Evolutionary conservation across 2,113 vertebrate species (phyloP).

Genomic region (Oncorhynchus tshawytscha): DNA sequence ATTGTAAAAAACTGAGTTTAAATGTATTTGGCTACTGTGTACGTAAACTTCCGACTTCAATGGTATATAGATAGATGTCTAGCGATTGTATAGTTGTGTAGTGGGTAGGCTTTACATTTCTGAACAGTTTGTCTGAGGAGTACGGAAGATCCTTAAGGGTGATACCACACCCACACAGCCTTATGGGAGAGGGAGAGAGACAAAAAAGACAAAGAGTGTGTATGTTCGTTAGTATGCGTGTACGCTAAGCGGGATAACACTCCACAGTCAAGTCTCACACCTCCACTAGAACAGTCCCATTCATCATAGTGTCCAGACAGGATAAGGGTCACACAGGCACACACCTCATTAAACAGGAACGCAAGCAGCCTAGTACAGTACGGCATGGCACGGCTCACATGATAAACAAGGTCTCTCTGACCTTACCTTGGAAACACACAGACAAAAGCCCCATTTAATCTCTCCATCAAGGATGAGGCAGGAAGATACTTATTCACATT

Average conservation of each 20-base stretch:
- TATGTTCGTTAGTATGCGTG: neutral
- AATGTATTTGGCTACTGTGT: no score
- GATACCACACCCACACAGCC: neutral
- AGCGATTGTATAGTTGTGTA: neutral
- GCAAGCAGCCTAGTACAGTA: neutral
- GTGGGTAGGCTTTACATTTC: neutral
- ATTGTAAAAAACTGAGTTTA: no score
- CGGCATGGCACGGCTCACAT: constrained; percentile 23
- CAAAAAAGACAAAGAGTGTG: neutral
- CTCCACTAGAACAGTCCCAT: constrained; percentile 46
- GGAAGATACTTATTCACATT: neutral
- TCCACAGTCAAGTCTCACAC: constrained; percentile 40
- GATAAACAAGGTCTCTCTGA: constrained; percentile 27
- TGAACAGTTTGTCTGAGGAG: neutral
- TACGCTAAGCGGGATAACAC: constrained; percentile 13
- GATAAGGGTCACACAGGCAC: constrained; percentile 33
- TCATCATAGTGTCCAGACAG: constrained; percentile 46
- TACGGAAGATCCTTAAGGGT: neutral
- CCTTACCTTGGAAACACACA: constrained; percentile 29
- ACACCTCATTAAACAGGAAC: constrained; percentile 24
- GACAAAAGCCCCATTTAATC: neutral
- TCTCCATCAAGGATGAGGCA: neutral
- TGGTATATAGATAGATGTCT: neutral
- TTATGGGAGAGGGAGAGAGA: neutral
- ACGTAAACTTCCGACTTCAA: no score